These are phyloP conservation scores for Dendrolimus punctatus DNA, from an alignment of 1,140 invertebrate genomes.

Conservation along the genomic window DNA sequence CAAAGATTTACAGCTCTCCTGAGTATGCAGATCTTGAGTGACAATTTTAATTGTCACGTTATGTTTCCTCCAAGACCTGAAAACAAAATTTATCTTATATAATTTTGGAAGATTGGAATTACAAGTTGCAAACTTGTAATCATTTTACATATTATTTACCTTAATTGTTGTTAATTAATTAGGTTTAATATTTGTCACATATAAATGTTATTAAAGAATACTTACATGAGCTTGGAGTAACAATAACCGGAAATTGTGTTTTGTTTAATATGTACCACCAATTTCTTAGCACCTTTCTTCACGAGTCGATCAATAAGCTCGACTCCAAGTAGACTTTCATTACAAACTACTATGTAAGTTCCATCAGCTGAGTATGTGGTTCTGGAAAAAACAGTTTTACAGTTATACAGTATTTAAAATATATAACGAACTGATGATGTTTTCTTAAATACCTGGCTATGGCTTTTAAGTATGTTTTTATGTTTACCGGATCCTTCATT, in stretches of 20 bases:
- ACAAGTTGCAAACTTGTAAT: too few species aligned
- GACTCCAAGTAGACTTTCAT: constrained; percentile 14
- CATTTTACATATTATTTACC: too few species aligned
- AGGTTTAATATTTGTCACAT: too few species aligned
- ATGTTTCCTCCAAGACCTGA: constrained; percentile 14
- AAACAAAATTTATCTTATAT: constrained; percentile 4
- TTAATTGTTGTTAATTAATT: too few species aligned
- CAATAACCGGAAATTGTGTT: constrained; percentile 11
- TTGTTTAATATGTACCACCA: constrained; percentile 16
- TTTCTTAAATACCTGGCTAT: constrained; percentile 10
- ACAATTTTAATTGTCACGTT: constrained; percentile 12
- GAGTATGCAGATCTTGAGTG: constrained; percentile 14
- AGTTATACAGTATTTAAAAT: not conserved
- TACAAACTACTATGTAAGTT: constrained; percentile 19
- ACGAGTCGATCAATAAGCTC: constrained; percentile 20
- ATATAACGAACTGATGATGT: too few species aligned
- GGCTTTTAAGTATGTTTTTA: constrained; percentile 5
- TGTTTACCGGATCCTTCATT: constrained; percentile 9
- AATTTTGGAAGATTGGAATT: too few species aligned
- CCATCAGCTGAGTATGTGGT: constrained; percentile 16
- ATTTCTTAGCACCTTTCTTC: constrained; percentile 17
- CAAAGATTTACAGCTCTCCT: constrained; percentile 20
- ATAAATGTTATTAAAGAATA: constrained; percentile 5
- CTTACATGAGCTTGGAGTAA: constrained; percentile 14
- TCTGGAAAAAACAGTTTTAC: constrained; percentile 19